phyloP scores from a whole-genome alignment of 2,888 invertebrate species.

The Hylaea fasciaria region DNA sequence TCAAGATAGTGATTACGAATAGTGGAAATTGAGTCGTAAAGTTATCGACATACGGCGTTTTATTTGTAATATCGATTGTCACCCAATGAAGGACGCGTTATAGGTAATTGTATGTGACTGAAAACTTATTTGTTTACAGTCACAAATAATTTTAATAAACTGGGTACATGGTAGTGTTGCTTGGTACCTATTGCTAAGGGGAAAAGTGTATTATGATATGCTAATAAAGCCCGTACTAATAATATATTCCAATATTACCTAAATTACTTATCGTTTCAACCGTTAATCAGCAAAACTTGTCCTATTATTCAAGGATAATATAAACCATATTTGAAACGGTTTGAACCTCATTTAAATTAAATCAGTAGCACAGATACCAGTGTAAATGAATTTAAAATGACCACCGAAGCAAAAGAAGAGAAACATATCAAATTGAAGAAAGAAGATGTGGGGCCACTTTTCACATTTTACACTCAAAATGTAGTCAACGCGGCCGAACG shows the following conservation, averaged over 20 bases:
- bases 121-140: too few relatives aligned
- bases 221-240: background rate
- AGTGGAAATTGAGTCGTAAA: background rate
- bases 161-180: too few relatives aligned
- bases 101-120: too few relatives aligned
- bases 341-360: constrained; percentile 9
- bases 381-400: constrained; percentile 51
- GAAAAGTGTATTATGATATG: constrained; percentile 5
- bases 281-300: constrained; percentile 15
- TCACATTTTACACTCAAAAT: constrained; percentile 56
- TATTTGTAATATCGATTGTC: too few relatives aligned
- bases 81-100: too few relatives aligned
- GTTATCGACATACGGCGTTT: background rate
- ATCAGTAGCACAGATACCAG: constrained; percentile 14
- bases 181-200: constrained; percentile 2
- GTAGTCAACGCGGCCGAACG: constrained; percentile 53
- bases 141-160: too few relatives aligned
- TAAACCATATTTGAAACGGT: background rate
- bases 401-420: constrained; percentile 64
- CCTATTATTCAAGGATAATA: constrained; percentile 22
- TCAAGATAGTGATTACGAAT: background rate
- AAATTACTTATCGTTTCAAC: constrained; percentile 15
- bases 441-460: constrained; percentile 63
- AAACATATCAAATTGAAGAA: constrained; percentile 59
- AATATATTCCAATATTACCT: background rate